Conservation (phyloP, 1,140 invertebrate genomes). For the Pantala flavescens region DNA sequence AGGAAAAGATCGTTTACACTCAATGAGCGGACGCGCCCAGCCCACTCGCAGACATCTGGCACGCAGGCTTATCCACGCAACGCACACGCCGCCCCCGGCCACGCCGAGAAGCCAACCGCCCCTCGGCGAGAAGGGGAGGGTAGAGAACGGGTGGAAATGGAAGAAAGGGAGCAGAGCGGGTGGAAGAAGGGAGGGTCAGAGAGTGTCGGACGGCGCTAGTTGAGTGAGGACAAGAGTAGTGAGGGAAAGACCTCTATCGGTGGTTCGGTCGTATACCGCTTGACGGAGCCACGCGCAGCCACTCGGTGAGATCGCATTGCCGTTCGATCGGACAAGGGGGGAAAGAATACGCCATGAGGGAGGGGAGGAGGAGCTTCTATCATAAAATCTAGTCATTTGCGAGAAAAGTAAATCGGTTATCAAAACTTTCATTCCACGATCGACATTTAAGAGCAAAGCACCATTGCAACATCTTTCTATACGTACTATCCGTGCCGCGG, state of each 20-base stretch:
- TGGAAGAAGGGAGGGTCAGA: neutral
- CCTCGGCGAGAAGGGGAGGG: neutral
- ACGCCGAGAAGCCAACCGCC: slow-evolving; percentile 1
- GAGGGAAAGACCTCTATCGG: neutral
- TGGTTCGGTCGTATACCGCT: neutral
- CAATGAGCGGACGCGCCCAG: neutral
- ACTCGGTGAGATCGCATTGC: neutral
- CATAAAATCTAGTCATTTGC: too few relatives aligned
- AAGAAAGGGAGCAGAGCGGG: neutral
- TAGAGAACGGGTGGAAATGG: neutral
- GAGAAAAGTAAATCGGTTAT: too few relatives aligned
- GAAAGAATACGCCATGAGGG: too few relatives aligned
- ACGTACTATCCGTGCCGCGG: too few relatives aligned
- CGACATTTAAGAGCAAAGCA: too few relatives aligned
- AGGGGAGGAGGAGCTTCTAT: too few relatives aligned
- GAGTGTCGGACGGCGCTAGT: too few relatives aligned
- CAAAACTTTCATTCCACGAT: too few relatives aligned
- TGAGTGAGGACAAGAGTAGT: too few relatives aligned
- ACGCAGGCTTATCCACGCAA: slow-evolving; percentile 3
- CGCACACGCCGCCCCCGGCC: neutral
- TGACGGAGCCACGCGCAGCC: neutral
- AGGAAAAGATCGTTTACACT: neutral
- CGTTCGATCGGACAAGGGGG: neutral
- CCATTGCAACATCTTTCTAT: too few relatives aligned
- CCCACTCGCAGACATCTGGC: slow-evolving; percentile 6